A percentile compares a stretch with the other conserved stretches of the same genome.
Conservation (phyloP, 2,113 vertebrate species). For the Manacus vitellinus region DNA sequence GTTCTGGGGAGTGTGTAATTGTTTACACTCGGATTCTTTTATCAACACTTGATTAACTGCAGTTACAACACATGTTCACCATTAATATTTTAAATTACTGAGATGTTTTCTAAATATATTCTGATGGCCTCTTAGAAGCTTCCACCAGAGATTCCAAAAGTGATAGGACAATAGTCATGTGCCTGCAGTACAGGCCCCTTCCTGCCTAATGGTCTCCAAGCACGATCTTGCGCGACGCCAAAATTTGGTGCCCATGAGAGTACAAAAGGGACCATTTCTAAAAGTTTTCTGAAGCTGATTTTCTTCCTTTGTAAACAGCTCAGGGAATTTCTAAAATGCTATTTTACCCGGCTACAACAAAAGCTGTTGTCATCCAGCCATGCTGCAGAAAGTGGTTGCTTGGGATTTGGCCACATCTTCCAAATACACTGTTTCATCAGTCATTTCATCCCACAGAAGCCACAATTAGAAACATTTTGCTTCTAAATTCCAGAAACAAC, state of each 20-base stretch:
- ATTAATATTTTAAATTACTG: conserved; percentile 55
- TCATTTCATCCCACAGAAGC: conserved; percentile 36
- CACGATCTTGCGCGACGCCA: background rate
- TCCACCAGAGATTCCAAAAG: background rate
- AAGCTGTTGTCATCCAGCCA: conserved; percentile 4
- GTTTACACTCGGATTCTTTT: conserved; percentile 52
- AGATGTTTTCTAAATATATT: background rate
- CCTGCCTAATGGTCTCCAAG: background rate
- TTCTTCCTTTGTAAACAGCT: conserved; percentile 39
- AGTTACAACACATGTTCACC: conserved; percentile 51
- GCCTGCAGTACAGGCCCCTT: background rate
- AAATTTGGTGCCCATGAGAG: background rate
- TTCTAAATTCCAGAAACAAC: background rate
- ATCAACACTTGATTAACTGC: conserved; percentile 52
- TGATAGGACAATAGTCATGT: accelerated
- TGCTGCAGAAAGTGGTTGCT: conserved; percentile 26
- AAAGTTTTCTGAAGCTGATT: background rate
- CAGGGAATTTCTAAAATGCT: background rate
- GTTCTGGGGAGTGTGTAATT: conserved; percentile 36
- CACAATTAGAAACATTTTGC: conserved; percentile 50
- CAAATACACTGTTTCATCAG: conserved; percentile 18
- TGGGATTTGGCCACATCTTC: conserved; percentile 29
- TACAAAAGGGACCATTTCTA: background rate
- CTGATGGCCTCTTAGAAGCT: background rate
- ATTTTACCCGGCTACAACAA: background rate